Base-by-base conservation (phyloP, 2,113 vertebrate genomes). In the Oreotrochilus melanogaster region DNA sequence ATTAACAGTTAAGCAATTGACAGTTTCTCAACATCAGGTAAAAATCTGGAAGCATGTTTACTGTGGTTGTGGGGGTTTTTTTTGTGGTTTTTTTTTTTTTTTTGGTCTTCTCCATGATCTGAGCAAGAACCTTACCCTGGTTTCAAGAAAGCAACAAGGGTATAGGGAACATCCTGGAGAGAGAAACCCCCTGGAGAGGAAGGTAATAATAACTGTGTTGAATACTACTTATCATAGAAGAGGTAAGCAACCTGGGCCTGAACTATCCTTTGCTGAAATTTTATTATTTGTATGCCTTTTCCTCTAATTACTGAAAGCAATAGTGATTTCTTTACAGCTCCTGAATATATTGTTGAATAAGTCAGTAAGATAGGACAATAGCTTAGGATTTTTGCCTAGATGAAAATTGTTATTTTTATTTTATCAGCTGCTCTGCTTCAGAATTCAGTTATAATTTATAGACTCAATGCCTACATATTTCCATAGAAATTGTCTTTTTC, bases 401-500 rank as follows among this genome's bases (percentile, higher is more conserved):
- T 60, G 56, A 92, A 69, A 9, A 13, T 33, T 58, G 3, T 51
- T 81, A 27, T 13, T 12, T 93, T 76, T 58, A 25, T 57, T 82
- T 89, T 94, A 53, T 70, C 7, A 88, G n/a, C 8, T 47, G 11
- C 27, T 88, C 30, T 86, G 9, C 50, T 70, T 91, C 23, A 69
- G 50, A 79, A 48, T 67, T 83, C 11, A 42, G 0, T 57, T 54
- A 6, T 33, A 93, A 74, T 75, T 54, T 78, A 74, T 27, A 60
- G 57, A 11, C 11, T 66, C 71, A 45, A 19, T 51, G 61, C 98
- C 98, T 98, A 98, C 99, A 95, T 98, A 98, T 98, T 98, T 99
- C 98, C 98, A 98, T 13, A 99, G 83, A 94, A 99, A 99, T 88
- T 97, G 98, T 93, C 98, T 98, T 97, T 99, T 98, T 28, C 94